Conservation (phyloP, 2,888 invertebrate genomes). For the Elgonia sp. region DNA sequence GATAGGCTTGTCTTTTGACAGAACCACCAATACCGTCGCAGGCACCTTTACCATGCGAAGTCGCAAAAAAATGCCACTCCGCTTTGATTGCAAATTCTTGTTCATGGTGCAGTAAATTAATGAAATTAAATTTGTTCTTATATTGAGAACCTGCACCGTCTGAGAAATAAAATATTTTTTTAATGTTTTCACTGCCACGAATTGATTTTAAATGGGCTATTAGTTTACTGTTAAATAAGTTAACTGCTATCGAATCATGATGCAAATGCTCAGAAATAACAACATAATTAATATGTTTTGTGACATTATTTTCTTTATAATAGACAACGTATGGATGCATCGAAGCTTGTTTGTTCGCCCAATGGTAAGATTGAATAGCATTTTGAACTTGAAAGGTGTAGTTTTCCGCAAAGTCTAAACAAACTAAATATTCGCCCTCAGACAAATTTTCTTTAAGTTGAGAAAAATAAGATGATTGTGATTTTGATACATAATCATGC, state of each 20-base stretch:
- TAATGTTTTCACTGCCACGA: not conserved
- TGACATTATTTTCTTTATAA: not conserved
- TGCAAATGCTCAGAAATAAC: not conserved
- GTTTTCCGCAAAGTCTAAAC: constrained; percentile 31
- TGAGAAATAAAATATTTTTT: too few species aligned
- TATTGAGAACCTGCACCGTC: too few species aligned
- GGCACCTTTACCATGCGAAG: too few species aligned
- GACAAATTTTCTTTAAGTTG: constrained; percentile 4
- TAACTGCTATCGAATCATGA: too few species aligned
- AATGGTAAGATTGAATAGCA: constrained; percentile 23
- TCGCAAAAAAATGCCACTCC: too few species aligned
- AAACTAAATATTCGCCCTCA: constrained; percentile 17
- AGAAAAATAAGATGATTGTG: constrained; percentile 11
- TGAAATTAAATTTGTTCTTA: too few species aligned
- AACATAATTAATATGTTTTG: constrained; percentile 20
- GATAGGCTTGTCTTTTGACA: too few species aligned
- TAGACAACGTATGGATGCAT: constrained; percentile 1
- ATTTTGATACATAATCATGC: constrained; percentile 26
- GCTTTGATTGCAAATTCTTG: too few species aligned
- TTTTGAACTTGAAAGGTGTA: constrained; percentile 23
- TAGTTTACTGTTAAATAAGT: not conserved
- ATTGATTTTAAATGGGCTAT: constrained; percentile 10
- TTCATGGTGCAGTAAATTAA: too few species aligned
- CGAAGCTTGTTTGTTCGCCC: not conserved
- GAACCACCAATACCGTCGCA: too few species aligned